Base-by-base conservation (phyloP, 2,797 vertebrate genomes). In the Malurus splendens region DNA sequence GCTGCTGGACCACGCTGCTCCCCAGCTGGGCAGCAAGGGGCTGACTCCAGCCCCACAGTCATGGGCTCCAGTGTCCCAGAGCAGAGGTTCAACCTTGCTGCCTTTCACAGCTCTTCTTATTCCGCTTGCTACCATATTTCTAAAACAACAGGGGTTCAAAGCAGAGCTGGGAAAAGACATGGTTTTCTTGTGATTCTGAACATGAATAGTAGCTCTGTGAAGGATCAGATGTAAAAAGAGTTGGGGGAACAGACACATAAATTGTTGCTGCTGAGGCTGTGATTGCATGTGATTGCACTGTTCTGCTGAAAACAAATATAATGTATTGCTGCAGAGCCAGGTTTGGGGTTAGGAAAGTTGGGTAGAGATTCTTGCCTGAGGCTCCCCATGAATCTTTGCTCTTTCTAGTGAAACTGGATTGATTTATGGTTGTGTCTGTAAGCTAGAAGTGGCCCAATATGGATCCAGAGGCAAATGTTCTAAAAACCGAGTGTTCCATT, bases 391-490 rank as follows among this genome's bases (percentile, higher is more conserved):
- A 87, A 89, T 86, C 86, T 85, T 87, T 0, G 0, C 52, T 74
- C 22, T 80, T 82, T 92, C 72, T 87, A 66, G 68, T 8, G 73
- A 90, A 93, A 87, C 33, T 45, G 48, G 36, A 67, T 44, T 85
- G 91, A 93, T 95, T 92, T 92, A 91, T 82, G 33, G n/a, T 56
- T 74, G 30, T 66, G 48, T 79, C 74, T 92, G 79, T 82, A 90
- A 92, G 67, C n/a, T 78, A 86, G 47, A 91, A 86, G 57, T 79
- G 64, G 42, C 74, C 62, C 71, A 86, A 78, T 14, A 42, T 41
- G 54, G 67, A 92, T 90, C 51, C 76, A 90, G 65, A 90, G 79
- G 60, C 86, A 72, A 92, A 86, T 84, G 68, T 91, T 92, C 87
- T 90, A 86, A 78, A 92, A 94, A 87, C 6, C 38, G 75, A 90